Percentiles rank a stretch among this genome's conserved stretches.
Conservation (phyloP, 2,113 vertebrate species). For the Stegastes partitus region DNA sequence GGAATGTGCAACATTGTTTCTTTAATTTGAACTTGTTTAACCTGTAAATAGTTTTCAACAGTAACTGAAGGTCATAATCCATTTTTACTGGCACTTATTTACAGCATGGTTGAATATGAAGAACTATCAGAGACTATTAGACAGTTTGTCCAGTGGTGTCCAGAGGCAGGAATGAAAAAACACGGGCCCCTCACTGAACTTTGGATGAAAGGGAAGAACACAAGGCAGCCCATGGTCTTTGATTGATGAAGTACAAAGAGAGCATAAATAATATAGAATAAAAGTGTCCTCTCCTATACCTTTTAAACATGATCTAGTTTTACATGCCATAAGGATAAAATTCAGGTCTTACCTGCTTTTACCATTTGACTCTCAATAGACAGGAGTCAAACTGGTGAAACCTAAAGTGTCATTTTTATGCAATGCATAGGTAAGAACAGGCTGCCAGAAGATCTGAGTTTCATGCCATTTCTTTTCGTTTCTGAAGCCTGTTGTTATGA, state of each 20-base stretch:
- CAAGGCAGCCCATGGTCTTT: neutral
- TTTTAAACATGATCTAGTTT: neutral
- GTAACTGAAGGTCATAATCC: neutral
- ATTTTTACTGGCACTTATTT: constrained; percentile 14
- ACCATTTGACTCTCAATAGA: no score
- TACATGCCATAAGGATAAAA: neutral
- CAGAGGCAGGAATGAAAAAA: neutral
- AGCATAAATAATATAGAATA: neutral
- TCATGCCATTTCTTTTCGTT: no score
- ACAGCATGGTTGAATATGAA: constrained; percentile 1
- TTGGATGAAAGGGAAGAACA: neutral
- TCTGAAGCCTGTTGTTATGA: no score
- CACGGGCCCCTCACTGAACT: neutral
- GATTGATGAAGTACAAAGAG: neutral
- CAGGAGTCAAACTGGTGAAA: no score
- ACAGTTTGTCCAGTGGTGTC: neutral
- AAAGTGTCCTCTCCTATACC: neutral
- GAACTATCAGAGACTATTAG: neutral
- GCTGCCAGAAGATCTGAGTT: no score
- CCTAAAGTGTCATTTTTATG: no score
- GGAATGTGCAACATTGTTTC: neutral
- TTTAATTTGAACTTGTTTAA: constrained; percentile 2
- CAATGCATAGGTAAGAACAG: no score
- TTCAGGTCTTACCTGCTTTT: neutral
- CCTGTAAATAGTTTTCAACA: neutral